A percentile compares a stretch with the other conserved stretches of the same genome.
These are phyloP conservation scores for Dendrolimus houi DNA, from an alignment of 2,888 invertebrate genomes.

Conservation along the genomic window DNA sequence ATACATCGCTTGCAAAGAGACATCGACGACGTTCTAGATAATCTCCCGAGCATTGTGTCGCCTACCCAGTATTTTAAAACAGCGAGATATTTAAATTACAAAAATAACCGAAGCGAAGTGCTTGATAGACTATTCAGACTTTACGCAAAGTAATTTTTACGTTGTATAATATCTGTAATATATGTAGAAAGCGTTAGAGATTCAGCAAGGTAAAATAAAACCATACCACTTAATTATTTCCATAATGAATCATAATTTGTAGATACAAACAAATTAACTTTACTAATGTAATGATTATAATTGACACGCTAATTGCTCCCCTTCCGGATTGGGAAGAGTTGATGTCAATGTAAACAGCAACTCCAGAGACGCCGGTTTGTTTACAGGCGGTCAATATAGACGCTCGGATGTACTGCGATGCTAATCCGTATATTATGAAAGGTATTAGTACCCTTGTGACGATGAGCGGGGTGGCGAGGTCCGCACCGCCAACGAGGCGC, in stretches of 20 bases:
- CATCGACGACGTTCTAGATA: slow-evolving; percentile 38
- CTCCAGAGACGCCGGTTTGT: slow-evolving; percentile 41
- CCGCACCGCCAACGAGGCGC: slow-evolving; percentile 90
- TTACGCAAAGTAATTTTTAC: slow-evolving; percentile 14
- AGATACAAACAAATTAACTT: background rate
- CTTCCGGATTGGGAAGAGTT: background rate
- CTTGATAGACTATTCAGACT: background rate
- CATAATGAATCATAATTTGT: background rate
- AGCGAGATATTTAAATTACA: slow-evolving; percentile 16
- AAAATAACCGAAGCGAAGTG: slow-evolving; percentile 22
- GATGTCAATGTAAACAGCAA: slow-evolving; percentile 6
- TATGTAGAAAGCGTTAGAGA: slow-evolving; percentile 20
- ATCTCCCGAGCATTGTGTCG: slow-evolving; percentile 18
- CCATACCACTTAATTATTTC: background rate
- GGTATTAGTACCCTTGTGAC: slow-evolving; percentile 85
- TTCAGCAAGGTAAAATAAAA: slow-evolving; percentile 5
- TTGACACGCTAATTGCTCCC: background rate
- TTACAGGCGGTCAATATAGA: slow-evolving; percentile 39
- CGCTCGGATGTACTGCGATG: slow-evolving; percentile 7
- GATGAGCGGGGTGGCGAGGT: slow-evolving; percentile 90
- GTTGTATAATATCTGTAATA: slow-evolving; percentile 15
- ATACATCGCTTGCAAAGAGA: slow-evolving; percentile 56
- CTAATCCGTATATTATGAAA: background rate
- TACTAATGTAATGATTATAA: background rate
- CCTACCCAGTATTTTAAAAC: slow-evolving; percentile 27